Percentiles rank a stretch among this genome's conserved stretches.
Evolutionary conservation across 2,797 vertebrate genomes (phyloP).

Genomic region (Todus mexicanus): DNA sequence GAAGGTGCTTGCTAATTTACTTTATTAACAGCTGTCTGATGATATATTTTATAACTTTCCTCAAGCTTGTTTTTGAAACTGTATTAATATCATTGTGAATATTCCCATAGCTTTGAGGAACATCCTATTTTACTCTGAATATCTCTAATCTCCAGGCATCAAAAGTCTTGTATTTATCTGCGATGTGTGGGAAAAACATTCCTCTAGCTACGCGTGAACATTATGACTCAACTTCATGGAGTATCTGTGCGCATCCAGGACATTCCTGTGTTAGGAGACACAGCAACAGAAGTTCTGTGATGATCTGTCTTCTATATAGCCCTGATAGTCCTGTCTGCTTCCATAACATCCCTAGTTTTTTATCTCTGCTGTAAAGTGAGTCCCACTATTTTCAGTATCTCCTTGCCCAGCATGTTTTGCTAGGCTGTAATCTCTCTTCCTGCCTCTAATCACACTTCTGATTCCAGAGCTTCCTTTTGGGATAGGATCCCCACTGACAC

Average conservation of each 20-base stretch:
- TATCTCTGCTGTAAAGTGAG: neutral
- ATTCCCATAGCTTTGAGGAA: slow-evolving; percentile 1
- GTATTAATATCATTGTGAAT: neutral
- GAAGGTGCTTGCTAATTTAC: slow-evolving; percentile 23
- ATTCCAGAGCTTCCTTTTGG: slow-evolving; percentile 19
- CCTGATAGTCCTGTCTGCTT: neutral
- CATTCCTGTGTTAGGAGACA: neutral
- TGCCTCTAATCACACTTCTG: slow-evolving; percentile 16
- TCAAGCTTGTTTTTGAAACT: slow-evolving; percentile 14
- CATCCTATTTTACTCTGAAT: neutral
- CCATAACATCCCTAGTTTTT: neutral
- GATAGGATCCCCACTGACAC: neutral
- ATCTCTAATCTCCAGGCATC: neutral
- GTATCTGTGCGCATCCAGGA: neutral
- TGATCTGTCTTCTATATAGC: neutral
- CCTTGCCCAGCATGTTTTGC: neutral
- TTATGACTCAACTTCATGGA: neutral
- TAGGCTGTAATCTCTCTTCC: slow-evolving; percentile 22
- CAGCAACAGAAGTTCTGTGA: neutral
- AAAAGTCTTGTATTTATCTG: neutral
- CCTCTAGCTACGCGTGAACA: neutral
- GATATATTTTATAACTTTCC: neutral
- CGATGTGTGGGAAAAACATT: neutral
- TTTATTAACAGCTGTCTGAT: slow-evolving; percentile 34
- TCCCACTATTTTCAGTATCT: neutral